Conservation (phyloP, 1,140 invertebrate species). For the Chionoecetes opilio region DNA sequence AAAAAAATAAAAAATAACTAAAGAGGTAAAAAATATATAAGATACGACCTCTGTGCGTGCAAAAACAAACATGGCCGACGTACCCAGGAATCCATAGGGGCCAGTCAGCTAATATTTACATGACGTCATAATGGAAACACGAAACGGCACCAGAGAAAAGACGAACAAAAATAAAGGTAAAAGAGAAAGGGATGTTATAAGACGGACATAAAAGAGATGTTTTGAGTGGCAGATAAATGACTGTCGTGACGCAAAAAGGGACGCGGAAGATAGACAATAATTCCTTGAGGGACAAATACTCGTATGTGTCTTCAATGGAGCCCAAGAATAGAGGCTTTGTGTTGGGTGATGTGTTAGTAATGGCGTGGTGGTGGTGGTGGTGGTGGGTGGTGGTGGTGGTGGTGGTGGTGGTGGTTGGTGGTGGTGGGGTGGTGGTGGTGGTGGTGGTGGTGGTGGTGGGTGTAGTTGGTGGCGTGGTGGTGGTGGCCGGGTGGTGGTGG, state of each 20-base stretch:
- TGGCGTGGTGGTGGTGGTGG: background rate
- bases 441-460: no score
- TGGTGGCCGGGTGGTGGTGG: background rate
- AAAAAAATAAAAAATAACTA: background rate
- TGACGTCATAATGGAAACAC: constrained; percentile 5
- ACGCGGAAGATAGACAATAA: background rate
- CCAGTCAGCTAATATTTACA: background rate
- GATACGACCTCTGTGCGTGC: background rate
- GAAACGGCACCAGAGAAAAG: background rate
- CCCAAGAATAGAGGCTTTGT: background rate
- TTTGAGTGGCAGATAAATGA: constrained; percentile 16
- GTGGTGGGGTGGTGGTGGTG: no score
- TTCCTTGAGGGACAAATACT: background rate
- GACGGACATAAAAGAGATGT: no score
- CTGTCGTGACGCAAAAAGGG: background rate
- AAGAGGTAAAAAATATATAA: background rate
- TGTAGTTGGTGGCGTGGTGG: background rate
- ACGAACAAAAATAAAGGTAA: background rate
- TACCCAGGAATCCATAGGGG: background rate
- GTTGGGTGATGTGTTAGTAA: background rate
- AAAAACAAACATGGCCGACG: background rate
- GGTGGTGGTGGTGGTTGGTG: background rate
- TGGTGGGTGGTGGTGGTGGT: background rate
- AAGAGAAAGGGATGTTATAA: no score
- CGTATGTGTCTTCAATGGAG: background rate